Base-by-base conservation (phyloP, 1,140 invertebrate genomes). In the Mactra quadrangularis region DNA sequence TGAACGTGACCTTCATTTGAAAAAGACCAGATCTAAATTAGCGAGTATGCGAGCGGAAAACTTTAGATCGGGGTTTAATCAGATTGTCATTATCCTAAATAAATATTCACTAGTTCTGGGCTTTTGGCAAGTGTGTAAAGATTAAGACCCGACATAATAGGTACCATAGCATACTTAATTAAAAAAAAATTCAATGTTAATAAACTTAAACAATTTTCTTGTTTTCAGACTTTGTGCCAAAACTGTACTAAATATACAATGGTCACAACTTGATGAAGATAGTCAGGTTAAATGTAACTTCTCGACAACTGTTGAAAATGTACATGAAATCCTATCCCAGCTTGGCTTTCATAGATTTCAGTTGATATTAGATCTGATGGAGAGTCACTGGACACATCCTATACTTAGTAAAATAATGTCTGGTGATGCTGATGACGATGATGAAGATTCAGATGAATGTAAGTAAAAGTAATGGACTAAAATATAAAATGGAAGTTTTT, bases 351-450 rank as follows among this genome's bases (percentile, higher is more conserved):
- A 29, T 22, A 76, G 59, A 35, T 76, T 90, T 55, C 71, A 83
- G 33, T 60, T 86, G 59, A 68, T 90, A 17, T 72, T 83, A 22
- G 62, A 50, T 7, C 72, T 90, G 15, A 89, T 88, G 82, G 83
- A 87, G n/a, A 88, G 76, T 31, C 86, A 84, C 15, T 90, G 89
- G 89, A 87, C 85, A 27, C 83, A 89, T 66, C 87, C 87, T 1
- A 75, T 75, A 9, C 79, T 90, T 13, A 81, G 83, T 13, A 81
- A 85, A 55, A 84, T 90, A 9, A 90, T 90, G 89, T 85, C 86
- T 13, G 85, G 86, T 22, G 87, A 89, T 29, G 87, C 87, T 13
- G 87, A 88, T n/a, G 79, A 85, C 22, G 84, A 82, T n/a, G 82
- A 87, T 27, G 81, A 82, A 0, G 79, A 82, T 13, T 35, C 53